A percentile compares a stretch with the other conserved stretches of the same genome.
Evolutionary conservation across 2,113 vertebrate species (phyloP).

Genomic region (Psophia crepitans): DNA sequence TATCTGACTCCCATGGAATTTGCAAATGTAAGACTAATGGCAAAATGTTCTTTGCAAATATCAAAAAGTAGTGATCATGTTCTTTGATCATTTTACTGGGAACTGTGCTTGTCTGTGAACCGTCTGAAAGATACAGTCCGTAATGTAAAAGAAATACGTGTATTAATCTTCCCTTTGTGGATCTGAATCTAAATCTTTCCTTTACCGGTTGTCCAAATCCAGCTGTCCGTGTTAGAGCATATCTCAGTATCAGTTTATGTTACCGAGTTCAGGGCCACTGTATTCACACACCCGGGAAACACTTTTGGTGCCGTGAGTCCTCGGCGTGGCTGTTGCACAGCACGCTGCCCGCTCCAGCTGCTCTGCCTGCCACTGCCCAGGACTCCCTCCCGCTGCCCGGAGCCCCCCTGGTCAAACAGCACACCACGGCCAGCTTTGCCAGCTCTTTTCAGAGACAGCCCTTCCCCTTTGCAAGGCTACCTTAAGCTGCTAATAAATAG

Average conservation of each 20-base stretch:
- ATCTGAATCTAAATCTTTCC: background rate
- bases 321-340: fast-evolving
- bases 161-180: background rate
- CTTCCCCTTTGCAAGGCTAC: background rate
- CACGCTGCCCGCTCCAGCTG: background rate
- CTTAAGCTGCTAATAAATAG: background rate
- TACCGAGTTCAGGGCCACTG: fast-evolving
- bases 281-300: background rate
- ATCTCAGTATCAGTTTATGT: background rate
- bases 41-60: background rate
- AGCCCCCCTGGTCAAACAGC: background rate
- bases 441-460: background rate
- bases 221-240: background rate
- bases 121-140: background rate
- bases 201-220: background rate
- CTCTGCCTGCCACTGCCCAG: background rate
- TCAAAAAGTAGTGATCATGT: background rate
- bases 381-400: background rate
- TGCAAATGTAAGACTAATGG: background rate
- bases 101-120: background rate
- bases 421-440: background rate
- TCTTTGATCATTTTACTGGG: background rate
- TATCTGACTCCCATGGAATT: background rate
- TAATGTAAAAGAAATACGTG: background rate
- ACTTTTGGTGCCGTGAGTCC: background rate